Base-by-base conservation (phyloP, 2,113 vertebrate genomes). In the Camelus bactrianus region DNA sequence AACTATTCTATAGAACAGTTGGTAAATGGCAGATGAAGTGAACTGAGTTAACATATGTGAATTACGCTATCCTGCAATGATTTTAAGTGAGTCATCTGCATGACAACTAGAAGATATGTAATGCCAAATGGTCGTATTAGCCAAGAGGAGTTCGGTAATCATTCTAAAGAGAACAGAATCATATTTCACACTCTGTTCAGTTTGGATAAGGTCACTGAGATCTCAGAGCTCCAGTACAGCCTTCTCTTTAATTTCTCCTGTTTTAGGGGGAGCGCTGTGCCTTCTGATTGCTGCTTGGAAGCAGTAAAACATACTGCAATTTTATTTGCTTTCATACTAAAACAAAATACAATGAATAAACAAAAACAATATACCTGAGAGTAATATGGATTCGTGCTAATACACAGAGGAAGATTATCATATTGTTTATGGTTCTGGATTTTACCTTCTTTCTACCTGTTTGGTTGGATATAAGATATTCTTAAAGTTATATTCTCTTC, bases 11-110 rank as follows among this genome's bases (percentile, higher is more conserved):
- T 94, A 94, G 89, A 95, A 14, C 77, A 91, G 54, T 94, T 92
- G 84, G 72, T 98, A 76, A 96, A 95, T 48, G 88, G 65, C 24
- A 95, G 97, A 64, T 54, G 89, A 89, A 93, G 91, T 97, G 96
- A 95, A 82, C 89, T 54, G 70, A 95, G 60, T 89, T 89, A 90
- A 12, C 89, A 91, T 92, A 65, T 87, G 91, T 82, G 77, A 50
- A 96, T 80, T 94, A 72, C 38, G 28, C 46, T 89, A 76, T 32
- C 91, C 65, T 96, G 58, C 56, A 54, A 77, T 91, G 93, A 94
- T 87, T 95, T 93, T 7, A 93, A 97, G 38, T 96, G 79, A 96
- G 6, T 96, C 84, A 95, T 96, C 92, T 91, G 83, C 69, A 46
- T 89, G 81, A 82, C 69, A 95, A 42, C 72, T 90, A 94, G 84